Evolutionary conservation across 2,888 invertebrate species (phyloP), one percentile per base, ranked within the genome.

Genomic region (Drosophila testacea): DNA sequence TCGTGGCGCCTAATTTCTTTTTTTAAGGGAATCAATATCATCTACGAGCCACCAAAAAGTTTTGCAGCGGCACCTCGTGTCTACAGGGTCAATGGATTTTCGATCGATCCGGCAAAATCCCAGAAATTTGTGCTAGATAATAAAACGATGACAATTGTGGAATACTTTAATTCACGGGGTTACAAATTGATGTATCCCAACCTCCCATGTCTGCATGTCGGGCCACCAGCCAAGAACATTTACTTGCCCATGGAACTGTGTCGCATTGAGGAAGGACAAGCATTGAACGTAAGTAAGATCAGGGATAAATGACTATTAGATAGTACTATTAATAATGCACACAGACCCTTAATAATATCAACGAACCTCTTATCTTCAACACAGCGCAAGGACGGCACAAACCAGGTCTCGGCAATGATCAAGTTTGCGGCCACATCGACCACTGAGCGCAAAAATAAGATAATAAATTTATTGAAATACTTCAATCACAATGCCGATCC

Each of bases 391-490:
- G 93, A 99, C 89, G 96, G 95, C 6, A 96, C 97, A 34, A 93
- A 91, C 34, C 98, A 99, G 92, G 96, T 98, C 0, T 93, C 96
- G 0, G 94, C 94, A 0, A 98, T 99, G 97, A 98, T 99, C 57
- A 95, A 93, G 90, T 94, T 94, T 42, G 97, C 99, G 0, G 98
- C 99, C 0, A 96, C 97, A 0, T 94, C 95, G 0, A 97, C 99
- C 0, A 93, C 94, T 7, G 94, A 93, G 10, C 94, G 99, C 27
- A 96, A 97, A 90, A 74, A 92, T 0, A 98, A 97, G 92, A 99
- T 99, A 60, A 94, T 95, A 91, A 94, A 94, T 54, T 65, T 92
- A 36, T 60, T 92, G 0, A 3, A 39, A 1, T 72, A 73, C 56
- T 91, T 91, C 44, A 13, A 89, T 0, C 91, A 92, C 65, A 91